Percentiles rank a stretch among this genome's conserved stretches.
phyloP scores from a whole-genome alignment of 1,140 invertebrate species.

The Glossosoma conforme region DNA sequence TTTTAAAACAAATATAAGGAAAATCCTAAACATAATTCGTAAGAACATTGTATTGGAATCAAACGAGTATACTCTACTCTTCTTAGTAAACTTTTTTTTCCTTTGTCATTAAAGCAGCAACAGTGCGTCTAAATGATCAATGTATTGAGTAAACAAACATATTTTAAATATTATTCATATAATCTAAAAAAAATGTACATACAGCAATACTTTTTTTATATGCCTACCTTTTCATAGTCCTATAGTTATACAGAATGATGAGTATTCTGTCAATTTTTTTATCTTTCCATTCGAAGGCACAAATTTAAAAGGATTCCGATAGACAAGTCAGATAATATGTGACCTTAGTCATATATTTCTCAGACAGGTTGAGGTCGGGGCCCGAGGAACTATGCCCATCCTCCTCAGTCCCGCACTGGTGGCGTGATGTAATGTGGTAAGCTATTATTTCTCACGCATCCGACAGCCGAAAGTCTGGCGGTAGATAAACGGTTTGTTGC shows the following conservation, averaged over 20 bases:
- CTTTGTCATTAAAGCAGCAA: too few species aligned
- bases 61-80: too few species aligned
- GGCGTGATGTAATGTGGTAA: neutral
- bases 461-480: slow-evolving; percentile 2
- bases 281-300: slow-evolving; percentile 8
- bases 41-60: too few species aligned
- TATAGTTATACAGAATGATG: neutral
- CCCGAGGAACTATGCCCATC: neutral
- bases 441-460: slow-evolving; percentile 17
- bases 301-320: slow-evolving; percentile 11
- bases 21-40: too few species aligned
- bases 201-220: too few species aligned
- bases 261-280: slow-evolving; percentile 4
- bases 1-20: too few species aligned
- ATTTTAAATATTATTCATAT: too few species aligned
- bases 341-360: slow-evolving; percentile 9
- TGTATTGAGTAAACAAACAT: too few species aligned
- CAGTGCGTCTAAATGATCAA: too few species aligned
- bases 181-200: too few species aligned
- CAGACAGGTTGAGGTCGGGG: slow-evolving; percentile 11
- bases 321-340: slow-evolving; percentile 8
- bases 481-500: slow-evolving; percentile 6
- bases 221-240: too few species aligned
- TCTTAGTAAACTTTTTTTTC: too few species aligned
- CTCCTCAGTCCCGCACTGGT: neutral